Base-by-base conservation (phyloP, 1,140 invertebrate species). In the Calliopsis andreniformis region DNA sequence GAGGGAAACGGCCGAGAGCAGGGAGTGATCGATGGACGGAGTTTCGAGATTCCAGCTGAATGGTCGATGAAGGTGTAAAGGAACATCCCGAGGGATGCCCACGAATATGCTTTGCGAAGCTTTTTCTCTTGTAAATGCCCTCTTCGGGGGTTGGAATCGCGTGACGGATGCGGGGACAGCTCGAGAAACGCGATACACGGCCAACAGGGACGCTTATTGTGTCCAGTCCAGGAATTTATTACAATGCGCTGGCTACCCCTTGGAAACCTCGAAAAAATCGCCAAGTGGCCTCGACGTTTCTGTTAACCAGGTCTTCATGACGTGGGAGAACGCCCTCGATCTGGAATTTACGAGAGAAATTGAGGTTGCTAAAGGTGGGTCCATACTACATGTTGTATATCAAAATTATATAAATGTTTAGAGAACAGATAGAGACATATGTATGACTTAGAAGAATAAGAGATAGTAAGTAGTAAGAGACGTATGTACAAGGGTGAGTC, bases 91-190 rank as follows among this genome's bases (percentile, higher is more conserved):
- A 10, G n/a, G 55, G 55, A 70, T 35, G n/a, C 12, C 5, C 7
- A 30, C 28, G 28, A 14, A n/a, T 35, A 45, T 20, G 25, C 16
- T 32, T 28, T 23, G 8, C 47, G 47, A 16, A 16, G 49, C 3
- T 55, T n/a, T 23, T 14, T 12, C 20, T 32, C 14, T 20, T 28
- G 66, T 43, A 49, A 49, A 70, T 59, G 45, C 35, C 0, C 25
- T 42, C 45, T 58, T 32, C 7, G 5, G 23, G 66, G 66, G 16
- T 39, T 8, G 42, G 28, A 42, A 47, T 47, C 68, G 68, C 43
- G 42, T 59, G 68, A 70, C 68, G 55, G 56, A 70, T 58, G 39
- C 68, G 68, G 59, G 67, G 30, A 70, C 67, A 59, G 42, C 23
- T 59, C 30, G 55, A 70, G 56, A 32, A 70, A 59, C 67, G 23